Evolutionary conservation across 53 echinoderm and acorn worm species (phyloP).

Genomic region (Pentamera pediparva): DNA sequence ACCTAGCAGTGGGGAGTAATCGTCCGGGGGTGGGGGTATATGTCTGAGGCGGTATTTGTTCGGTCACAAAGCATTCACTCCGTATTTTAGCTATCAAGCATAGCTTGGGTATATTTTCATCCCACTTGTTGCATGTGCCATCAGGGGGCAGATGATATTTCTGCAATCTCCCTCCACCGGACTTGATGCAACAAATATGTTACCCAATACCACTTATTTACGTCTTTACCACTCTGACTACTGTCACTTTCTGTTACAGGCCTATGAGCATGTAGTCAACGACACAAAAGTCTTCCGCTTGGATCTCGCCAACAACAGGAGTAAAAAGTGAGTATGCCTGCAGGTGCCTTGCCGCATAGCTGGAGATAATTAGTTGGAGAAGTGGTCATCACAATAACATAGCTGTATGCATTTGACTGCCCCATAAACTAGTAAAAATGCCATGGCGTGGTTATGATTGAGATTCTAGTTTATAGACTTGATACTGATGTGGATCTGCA

Average conservation of each 20-base stretch:
- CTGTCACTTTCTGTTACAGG: slow-evolving; percentile 39
- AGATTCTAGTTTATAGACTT: too few species aligned
- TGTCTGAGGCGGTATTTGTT: too few species aligned
- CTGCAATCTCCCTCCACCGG: not conserved
- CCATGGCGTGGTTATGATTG: not conserved
- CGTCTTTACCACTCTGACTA: not conserved
- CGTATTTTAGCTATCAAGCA: not conserved
- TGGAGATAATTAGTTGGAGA: too few species aligned
- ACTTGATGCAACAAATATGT: not conserved
- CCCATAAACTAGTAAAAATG: too few species aligned
- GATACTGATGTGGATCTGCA: too few species aligned
- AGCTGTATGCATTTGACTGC: too few species aligned
- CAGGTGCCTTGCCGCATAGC: not conserved
- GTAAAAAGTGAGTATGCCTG: slow-evolving; percentile 59
- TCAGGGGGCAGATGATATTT: not conserved
- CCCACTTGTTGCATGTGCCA: not conserved
- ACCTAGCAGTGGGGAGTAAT: too few species aligned
- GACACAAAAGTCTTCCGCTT: slow-evolving; percentile 95
- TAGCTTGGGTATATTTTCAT: not conserved
- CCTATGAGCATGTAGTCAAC: slow-evolving; percentile 95
- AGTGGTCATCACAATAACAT: too few species aligned
- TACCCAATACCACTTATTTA: not conserved
- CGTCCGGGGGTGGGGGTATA: too few species aligned
- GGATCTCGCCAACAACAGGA: slow-evolving; percentile 57
- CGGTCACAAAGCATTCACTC: not conserved